Base-by-base conservation (phyloP, 2,113 vertebrate genomes). In the Phrynosoma platyrhinos region DNA sequence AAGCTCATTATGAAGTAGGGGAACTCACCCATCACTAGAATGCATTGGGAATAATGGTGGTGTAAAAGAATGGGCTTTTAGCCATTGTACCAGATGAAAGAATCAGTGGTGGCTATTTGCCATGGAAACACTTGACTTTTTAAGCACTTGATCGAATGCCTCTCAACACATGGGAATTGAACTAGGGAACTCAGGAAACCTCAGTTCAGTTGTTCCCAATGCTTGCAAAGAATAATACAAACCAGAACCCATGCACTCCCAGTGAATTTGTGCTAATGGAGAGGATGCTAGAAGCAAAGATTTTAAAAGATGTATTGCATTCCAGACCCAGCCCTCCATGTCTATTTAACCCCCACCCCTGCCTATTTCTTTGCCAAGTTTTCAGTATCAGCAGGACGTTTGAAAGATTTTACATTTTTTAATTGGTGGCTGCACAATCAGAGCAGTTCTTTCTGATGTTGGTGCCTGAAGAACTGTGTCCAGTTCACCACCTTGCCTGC, bases 101-200 rank as follows among this genome's bases (percentile, higher is more conserved):
- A 90, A 93, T 95, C 89, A 27, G 76, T 91, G 94, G 95, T 95
- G 95, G 94, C 95, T 93, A 93, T 93, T 94, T 95, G 94, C 94
- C 94, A 95, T 94, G 94, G 94, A 93, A 95, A 96, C 95, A 92
- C 90, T 95, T 94, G 94, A 93, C 94, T 94, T 93, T 75, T 92
- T 94, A 94, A 94, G 94, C 84, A 87, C 92, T 96, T 95, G 95
- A 95, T 95, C 94, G 93, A 94, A 93, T 95, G 93, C 92, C 94
- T 96, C 92, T 89, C 93, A 96, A 89, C 91, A 94, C 95, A 96
- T 94, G 92, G 92, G 93, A 95, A 95, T 94, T 94, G 92, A 95
- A 95, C 94, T 84, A 91, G 94, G 91, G 92, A 95, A 93, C 94
- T 94, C 92, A 90, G 91, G 92, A 95, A 95, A 95, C 94, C 94